Percentiles rank a stretch among this genome's conserved stretches.
Evolutionary conservation across 2,113 vertebrate species (phyloP).

Genomic region (Edolisoma coerulescens): DNA sequence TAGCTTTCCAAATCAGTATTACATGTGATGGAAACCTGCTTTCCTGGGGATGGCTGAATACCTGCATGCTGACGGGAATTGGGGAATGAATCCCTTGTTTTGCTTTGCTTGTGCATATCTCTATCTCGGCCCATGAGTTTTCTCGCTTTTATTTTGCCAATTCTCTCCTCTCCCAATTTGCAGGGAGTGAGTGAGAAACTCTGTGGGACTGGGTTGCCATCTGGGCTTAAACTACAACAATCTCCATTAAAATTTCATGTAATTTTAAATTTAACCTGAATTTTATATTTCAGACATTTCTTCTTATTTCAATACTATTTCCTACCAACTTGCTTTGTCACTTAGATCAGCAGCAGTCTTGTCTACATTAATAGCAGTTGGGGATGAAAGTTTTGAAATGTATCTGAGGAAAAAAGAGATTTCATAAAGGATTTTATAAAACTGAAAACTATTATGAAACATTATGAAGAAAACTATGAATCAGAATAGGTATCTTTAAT

Average conservation of each 20-base stretch:
- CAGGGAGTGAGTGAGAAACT: rapidly evolving
- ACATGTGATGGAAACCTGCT: rapidly evolving
- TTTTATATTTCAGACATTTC: not conserved
- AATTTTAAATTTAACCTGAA: not conserved
- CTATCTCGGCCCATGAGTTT: not conserved
- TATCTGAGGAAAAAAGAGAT: not conserved
- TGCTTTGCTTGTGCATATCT: not conserved
- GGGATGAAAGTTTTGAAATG: not conserved
- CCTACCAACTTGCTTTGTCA: not conserved
- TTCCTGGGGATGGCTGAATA: not conserved
- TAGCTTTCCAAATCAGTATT: not conserved
- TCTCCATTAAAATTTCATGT: not conserved
- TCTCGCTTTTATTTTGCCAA: not conserved
- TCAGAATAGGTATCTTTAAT: not conserved
- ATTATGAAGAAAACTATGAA: not conserved
- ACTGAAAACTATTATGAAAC: not conserved
- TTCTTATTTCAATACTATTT: not conserved
- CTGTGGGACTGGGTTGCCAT: not conserved
- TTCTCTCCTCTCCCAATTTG: not conserved
- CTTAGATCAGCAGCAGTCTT: not conserved
- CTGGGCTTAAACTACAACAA: not conserved
- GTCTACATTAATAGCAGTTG: not conserved
- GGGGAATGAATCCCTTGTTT: not conserved
- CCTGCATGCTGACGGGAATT: not conserved
- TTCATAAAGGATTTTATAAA: not conserved